phyloP scores from a whole-genome alignment of 2,797 vertebrate species.

The Vespertilio murinus region DNA sequence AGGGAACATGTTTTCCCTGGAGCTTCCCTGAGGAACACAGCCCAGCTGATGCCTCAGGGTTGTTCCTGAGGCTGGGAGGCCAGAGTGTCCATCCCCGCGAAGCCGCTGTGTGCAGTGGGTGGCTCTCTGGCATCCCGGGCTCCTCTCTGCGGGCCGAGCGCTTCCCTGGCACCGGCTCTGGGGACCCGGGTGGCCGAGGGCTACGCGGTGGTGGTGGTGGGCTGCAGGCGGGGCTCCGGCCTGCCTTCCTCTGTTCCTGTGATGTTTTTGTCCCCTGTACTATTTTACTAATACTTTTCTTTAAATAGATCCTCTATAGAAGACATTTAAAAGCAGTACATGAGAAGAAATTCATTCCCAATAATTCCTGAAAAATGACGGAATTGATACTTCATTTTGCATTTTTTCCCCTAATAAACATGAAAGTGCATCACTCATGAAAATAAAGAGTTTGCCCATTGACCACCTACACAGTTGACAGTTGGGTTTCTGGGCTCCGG shows the following conservation, averaged over 20 bases:
- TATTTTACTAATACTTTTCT: background rate
- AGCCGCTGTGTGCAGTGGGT: rapidly evolving
- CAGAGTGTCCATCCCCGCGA: rapidly evolving
- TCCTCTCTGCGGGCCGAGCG: rapidly evolving
- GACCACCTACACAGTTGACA: background rate
- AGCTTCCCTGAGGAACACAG: background rate
- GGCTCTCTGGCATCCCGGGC: background rate
- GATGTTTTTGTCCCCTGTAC: background rate
- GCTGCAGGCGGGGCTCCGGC: rapidly evolving
- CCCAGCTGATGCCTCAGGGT: background rate
- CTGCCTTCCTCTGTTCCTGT: background rate
- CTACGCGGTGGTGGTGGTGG: background rate
- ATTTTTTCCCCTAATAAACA: background rate
- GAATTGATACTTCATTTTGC: background rate
- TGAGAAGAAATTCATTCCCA: background rate
- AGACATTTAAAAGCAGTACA: background rate
- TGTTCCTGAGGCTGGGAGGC: background rate
- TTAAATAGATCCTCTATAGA: background rate
- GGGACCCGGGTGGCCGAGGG: background rate
- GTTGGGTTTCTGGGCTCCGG: background rate
- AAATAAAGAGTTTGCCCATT: background rate
- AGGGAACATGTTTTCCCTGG: background rate
- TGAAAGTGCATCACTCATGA: background rate
- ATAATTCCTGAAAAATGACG: background rate
- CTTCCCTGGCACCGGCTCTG: rapidly evolving